These are phyloP conservation scores for Neria commutata DNA, from an alignment of 2,888 invertebrate species.

Conservation along the genomic window DNA sequence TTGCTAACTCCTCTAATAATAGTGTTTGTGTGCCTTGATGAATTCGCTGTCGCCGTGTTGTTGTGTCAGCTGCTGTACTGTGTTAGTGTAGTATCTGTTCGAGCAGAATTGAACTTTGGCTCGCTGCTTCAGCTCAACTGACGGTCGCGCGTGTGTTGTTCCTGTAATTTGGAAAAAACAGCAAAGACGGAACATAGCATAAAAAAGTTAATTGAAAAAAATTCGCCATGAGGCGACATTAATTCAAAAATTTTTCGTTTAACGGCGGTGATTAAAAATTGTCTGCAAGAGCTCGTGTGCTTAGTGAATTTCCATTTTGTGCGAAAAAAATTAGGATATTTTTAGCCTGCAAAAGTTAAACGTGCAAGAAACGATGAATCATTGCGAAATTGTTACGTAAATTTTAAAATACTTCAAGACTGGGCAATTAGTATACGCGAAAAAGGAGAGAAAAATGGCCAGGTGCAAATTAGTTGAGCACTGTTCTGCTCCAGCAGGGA, in stretches of 20 bases:
- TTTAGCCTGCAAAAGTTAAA: too few species aligned
- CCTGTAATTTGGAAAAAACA: neutral
- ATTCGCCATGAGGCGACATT: neutral
- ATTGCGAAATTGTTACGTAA: neutral
- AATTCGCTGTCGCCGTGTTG: too few species aligned
- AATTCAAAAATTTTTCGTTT: neutral
- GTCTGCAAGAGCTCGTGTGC: too few species aligned
- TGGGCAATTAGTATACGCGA: conserved; percentile 18
- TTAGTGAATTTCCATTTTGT: too few species aligned
- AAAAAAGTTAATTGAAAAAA: neutral
- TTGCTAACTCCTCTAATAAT: neutral
- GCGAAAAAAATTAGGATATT: neutral
- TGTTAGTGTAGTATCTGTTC: neutral
- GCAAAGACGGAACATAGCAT: neutral
- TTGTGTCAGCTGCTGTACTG: neutral
- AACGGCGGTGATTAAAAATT: neutral
- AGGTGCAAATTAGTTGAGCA: neutral
- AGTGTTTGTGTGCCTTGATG: too few species aligned
- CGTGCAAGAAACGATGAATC: neutral
- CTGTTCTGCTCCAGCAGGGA: neutral
- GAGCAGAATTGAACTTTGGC: neutral
- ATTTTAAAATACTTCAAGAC: neutral
- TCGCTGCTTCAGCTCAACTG: neutral
- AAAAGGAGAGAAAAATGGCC: conserved; percentile 30
- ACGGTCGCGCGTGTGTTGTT: neutral